phyloP scores from a whole-genome alignment of 1,140 invertebrate species.

The Homalodisca vitripennis region DNA sequence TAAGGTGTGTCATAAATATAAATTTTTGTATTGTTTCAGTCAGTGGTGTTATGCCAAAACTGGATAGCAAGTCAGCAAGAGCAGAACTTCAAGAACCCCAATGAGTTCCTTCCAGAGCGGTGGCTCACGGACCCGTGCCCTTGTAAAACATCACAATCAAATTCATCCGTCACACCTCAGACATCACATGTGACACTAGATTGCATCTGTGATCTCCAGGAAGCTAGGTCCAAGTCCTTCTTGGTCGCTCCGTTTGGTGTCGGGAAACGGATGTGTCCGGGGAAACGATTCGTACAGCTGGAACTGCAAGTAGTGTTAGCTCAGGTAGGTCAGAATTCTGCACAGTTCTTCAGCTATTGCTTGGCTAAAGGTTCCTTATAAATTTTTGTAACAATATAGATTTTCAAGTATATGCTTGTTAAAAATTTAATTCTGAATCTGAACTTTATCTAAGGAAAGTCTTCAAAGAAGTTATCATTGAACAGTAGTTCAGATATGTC shows the following conservation, averaged over 20 bases:
- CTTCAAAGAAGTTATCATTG: no score
- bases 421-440: no score
- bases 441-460: no score
- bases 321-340: constrained; percentile 54
- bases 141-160: constrained; percentile 32
- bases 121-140: constrained; percentile 64
- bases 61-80: constrained; percentile 76
- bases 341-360: neutral
- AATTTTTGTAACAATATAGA: neutral
- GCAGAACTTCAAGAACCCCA: constrained; percentile 73
- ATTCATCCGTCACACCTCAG: neutral
- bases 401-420: no score
- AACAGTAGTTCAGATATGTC: no score
- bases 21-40: constrained; percentile 59
- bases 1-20: no score
- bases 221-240: constrained; percentile 49
- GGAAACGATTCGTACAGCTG: constrained; percentile 77
- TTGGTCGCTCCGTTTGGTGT: constrained; percentile 85
- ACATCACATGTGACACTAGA: neutral
- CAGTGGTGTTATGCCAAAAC: constrained; percentile 81
- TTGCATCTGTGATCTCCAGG: constrained; percentile 33
- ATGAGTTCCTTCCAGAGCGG: constrained; percentile 74
- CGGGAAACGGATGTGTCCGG: constrained; percentile 78
- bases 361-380: neutral
- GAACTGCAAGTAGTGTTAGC: constrained; percentile 71